Percentiles rank a stretch among this genome's conserved stretches.
phyloP scores from a whole-genome alignment of 92 coral and sea anemone species.

The Zoanthus sansibaricus region DNA sequence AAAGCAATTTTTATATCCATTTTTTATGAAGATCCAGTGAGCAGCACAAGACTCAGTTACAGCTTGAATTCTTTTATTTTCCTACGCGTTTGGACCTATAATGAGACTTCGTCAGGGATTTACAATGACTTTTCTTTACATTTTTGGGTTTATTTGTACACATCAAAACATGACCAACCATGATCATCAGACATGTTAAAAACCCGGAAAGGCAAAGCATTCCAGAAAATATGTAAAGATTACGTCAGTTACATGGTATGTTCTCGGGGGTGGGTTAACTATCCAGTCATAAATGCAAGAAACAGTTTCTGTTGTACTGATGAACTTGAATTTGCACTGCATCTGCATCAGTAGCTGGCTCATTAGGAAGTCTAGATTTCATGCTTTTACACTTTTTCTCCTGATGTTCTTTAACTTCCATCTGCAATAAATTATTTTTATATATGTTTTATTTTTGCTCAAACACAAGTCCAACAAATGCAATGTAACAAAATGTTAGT shows the following conservation, averaged over 20 bases:
- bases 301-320: slow-evolving; percentile 23
- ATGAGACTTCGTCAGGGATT: too few relatives aligned
- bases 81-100: too few relatives aligned
- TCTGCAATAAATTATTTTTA: slow-evolving; percentile 8
- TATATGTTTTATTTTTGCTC: background rate
- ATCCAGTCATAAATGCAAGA: slow-evolving; percentile 61
- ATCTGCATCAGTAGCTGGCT: slow-evolving; percentile 8
- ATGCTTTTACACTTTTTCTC: background rate
- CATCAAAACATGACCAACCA: too few relatives aligned
- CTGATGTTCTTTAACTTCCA: slow-evolving; percentile 19
- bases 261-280: background rate
- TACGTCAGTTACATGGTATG: too few relatives aligned
- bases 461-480: background rate
- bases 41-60: too few relatives aligned
- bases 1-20: slow-evolving; percentile 5
- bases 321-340: slow-evolving; percentile 13
- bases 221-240: too few relatives aligned
- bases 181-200: too few relatives aligned
- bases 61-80: too few relatives aligned
- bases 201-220: too few relatives aligned
- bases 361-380: slow-evolving; percentile 1
- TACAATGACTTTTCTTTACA: too few relatives aligned
- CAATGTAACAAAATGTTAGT: background rate
- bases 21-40: too few relatives aligned
- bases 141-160: too few relatives aligned